Percentiles rank a stretch among this genome's conserved stretches.
Evolutionary conservation across 2,888 invertebrate species (phyloP).

Genomic region (Aphidoletes aphidimyza): DNA sequence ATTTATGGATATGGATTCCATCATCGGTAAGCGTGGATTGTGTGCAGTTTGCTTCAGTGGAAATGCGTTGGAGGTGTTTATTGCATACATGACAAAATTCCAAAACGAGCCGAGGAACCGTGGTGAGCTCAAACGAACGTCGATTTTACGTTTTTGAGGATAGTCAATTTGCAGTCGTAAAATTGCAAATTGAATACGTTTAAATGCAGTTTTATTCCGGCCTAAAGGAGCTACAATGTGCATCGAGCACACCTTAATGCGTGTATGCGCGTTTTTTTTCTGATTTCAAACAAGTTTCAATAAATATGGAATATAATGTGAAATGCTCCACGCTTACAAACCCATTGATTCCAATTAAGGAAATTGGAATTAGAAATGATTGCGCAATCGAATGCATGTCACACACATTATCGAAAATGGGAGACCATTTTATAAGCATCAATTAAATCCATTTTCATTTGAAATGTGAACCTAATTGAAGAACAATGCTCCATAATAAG

Average conservation of each 20-base stretch:
- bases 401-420: background rate
- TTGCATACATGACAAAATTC: constrained; percentile 36
- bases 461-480: background rate
- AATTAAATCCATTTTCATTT: constrained; percentile 23
- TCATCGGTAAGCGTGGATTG: too few relatives aligned
- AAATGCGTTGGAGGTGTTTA: constrained; percentile 46
- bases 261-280: too few relatives aligned
- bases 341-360: constrained; percentile 4
- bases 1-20: background rate
- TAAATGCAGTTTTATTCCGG: background rate
- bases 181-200: background rate
- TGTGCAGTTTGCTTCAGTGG: background rate
- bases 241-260: too few relatives aligned
- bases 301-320: background rate
- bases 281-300: background rate
- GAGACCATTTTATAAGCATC: background rate
- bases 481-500: constrained; percentile 37
- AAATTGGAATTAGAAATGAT: constrained; percentile 22
- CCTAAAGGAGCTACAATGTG: background rate
- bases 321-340: background rate
- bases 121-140: too few relatives aligned
- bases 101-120: background rate
- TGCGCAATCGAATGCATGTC: constrained; percentile 35
- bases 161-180: background rate
- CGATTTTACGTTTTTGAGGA: background rate